A percentile compares a stretch with the other conserved stretches of the same genome.
Evolutionary conservation across 2,113 vertebrate genomes (phyloP).

Genomic region (Xerus inauris): DNA sequence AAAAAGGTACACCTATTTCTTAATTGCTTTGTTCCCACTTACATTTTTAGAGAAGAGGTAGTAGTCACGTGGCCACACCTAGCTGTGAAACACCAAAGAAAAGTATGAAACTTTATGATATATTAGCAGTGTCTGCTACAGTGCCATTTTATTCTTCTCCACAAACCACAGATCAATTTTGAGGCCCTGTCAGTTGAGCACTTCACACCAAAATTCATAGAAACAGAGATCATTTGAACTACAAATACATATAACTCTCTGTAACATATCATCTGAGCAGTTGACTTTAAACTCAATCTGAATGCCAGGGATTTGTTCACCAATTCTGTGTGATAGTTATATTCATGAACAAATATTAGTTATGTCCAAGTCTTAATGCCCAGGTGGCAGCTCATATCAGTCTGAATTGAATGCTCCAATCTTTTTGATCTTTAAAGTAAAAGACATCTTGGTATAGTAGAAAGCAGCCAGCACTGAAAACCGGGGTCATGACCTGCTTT

Average conservation of each 20-base stretch:
- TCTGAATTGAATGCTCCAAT: neutral
- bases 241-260: slow-evolving; percentile 22
- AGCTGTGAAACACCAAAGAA: neutral
- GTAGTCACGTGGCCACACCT: neutral
- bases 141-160: neutral
- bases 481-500: neutral
- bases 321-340: slow-evolving; percentile 7
- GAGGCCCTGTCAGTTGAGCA: neutral
- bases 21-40: neutral
- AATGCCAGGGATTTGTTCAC: slow-evolving; percentile 24
- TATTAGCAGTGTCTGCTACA: neutral
- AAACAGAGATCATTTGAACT: slow-evolving; percentile 50
- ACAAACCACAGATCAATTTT: slow-evolving; percentile 44
- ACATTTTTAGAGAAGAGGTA: neutral
- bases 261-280: neutral
- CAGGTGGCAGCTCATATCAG: neutral
- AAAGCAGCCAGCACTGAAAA: neutral
- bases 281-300: slow-evolving; percentile 58
- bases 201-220: slow-evolving; percentile 49
- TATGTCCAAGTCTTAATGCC: neutral
- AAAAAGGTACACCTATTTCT: neutral
- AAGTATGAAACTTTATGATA: neutral
- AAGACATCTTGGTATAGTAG: neutral
- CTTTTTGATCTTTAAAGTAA: slow-evolving; percentile 26
- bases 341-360: slow-evolving; percentile 45